Percentiles rank a stretch among this genome's conserved stretches.
Conservation (phyloP, 2,888 invertebrate species). For the Proisotoma minuta region DNA sequence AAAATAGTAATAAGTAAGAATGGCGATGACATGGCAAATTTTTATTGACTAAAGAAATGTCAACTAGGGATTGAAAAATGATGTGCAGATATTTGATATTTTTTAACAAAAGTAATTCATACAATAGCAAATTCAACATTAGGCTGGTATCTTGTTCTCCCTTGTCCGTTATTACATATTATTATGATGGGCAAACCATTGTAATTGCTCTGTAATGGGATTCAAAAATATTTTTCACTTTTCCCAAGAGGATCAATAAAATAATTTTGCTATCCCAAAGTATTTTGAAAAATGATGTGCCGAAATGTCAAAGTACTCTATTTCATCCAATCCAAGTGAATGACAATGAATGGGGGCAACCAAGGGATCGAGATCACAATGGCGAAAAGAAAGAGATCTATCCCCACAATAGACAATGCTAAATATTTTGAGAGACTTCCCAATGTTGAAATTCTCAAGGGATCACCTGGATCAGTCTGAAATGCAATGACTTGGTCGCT, state of each 20-base stretch:
- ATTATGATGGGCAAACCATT: slow-evolving; percentile 10
- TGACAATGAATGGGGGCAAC: background rate
- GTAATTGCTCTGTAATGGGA: background rate
- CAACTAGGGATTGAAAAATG: slow-evolving; percentile 12
- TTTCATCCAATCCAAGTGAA: background rate
- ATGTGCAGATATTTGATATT: slow-evolving; percentile 18
- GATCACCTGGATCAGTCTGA: background rate
- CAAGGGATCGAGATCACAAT: slow-evolving; percentile 2
- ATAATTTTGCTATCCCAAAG: background rate
- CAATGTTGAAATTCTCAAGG: background rate
- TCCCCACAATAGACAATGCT: slow-evolving; percentile 1
- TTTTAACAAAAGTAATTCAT: background rate
- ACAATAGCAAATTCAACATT: slow-evolving; percentile 2
- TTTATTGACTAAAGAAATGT: slow-evolving; percentile 12
- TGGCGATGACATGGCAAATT: slow-evolving; percentile 13
- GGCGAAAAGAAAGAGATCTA: background rate
- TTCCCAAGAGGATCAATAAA: background rate
- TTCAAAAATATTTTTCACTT: too few species aligned
- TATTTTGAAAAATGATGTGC: slow-evolving; percentile 15
- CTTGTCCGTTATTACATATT: slow-evolving; percentile 12
- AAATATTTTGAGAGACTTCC: slow-evolving; percentile 16
- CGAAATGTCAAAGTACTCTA: slow-evolving; percentile 13
- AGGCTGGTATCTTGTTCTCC: slow-evolving; percentile 11
- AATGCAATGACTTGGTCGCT: background rate
- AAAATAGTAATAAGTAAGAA: background rate